Base-by-base conservation (phyloP, 2,888 invertebrate species). In the Xestia sexstrigata region DNA sequence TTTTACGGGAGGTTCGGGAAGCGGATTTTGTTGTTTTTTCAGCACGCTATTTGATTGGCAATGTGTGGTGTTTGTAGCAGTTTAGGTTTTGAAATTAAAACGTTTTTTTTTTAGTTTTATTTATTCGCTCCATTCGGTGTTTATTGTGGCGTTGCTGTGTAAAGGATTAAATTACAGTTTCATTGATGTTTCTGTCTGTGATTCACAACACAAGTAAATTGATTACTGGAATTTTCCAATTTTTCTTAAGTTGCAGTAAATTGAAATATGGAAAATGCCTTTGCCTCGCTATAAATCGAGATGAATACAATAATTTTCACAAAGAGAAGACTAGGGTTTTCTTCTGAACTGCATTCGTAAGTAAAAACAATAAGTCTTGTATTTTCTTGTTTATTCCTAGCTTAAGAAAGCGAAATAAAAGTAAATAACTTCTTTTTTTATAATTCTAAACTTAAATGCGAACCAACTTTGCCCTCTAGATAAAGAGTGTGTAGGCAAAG, bases 1-100 rank as follows among this genome's bases (percentile, higher is more conserved):
- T 88, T 83, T 80, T 80, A 82, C 74, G 72, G 76, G 52, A 65
- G 71, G 39, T 55, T 60, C 67, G 35, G 75, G 66, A 45, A 76
- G 65, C 79, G 76, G 76, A 73, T 82, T 87, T 77, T 65, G 76
- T 78, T 60, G 62, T 63, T 66, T 77, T 84, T 84, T 79, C 66
- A 58, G 15, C 35, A 63, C 30, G 68, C 23, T 78, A 68, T 84
- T 84, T 84, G 87, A 86, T 86, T 81, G 87, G 82, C 79, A 68
- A 52, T 49, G 45, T 76, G 62, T 79, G 73, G 76, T 58, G 74
- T 75, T 84, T 76, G 55, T 81, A 70, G 81, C 42, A 79, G 78
- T 79, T 88, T 87, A 88, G 88, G 75, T 87, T 85, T 85, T 74
- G 78, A 76, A 67, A 70, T 67, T 60, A 70, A 67, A 76, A n/a